A percentile compares a stretch with the other conserved stretches of the same genome.
Conservation (phyloP, 2,797 vertebrate species). For the Paratrypauchen microcephalus region DNA sequence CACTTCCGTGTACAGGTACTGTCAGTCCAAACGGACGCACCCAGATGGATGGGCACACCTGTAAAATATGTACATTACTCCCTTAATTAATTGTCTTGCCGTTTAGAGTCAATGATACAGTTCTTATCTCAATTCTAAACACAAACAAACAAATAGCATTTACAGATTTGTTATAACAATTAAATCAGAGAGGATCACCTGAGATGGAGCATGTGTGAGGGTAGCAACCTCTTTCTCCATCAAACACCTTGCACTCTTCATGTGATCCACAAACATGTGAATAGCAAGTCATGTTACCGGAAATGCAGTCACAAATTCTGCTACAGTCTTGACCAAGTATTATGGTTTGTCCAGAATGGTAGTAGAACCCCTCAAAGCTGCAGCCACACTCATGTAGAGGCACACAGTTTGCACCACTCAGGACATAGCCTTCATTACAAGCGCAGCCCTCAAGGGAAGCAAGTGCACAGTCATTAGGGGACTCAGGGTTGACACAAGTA, state of each 20-base stretch:
- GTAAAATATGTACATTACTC: background rate
- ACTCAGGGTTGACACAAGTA: constrained; percentile 61
- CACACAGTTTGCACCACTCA: constrained; percentile 64
- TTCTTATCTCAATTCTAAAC: too few relatives aligned
- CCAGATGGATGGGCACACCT: background rate
- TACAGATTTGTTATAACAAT: too few relatives aligned
- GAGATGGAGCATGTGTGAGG: background rate
- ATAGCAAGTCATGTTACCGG: constrained; percentile 39
- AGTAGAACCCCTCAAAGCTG: constrained; percentile 61
- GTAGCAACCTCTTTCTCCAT: constrained; percentile 61
- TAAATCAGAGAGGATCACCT: constrained; percentile 33
- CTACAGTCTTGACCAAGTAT: constrained; percentile 55
- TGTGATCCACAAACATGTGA: constrained; percentile 32
- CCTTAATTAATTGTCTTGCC: background rate
- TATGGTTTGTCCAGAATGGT: constrained; percentile 54
- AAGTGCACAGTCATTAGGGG: constrained; percentile 54
- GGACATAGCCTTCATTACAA: constrained; percentile 67
- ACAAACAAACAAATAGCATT: too few relatives aligned
- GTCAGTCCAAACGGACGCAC: constrained; percentile 41
- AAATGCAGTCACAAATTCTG: constrained; percentile 60
- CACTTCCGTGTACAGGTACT: constrained; percentile 63
- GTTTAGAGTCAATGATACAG: background rate
- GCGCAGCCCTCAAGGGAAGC: constrained; percentile 63
- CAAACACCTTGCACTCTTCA: constrained; percentile 36
- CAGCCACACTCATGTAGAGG: constrained; percentile 67